Conservation (phyloP, 2,797 vertebrate genomes). For the Pangasius mekongensis region DNA sequence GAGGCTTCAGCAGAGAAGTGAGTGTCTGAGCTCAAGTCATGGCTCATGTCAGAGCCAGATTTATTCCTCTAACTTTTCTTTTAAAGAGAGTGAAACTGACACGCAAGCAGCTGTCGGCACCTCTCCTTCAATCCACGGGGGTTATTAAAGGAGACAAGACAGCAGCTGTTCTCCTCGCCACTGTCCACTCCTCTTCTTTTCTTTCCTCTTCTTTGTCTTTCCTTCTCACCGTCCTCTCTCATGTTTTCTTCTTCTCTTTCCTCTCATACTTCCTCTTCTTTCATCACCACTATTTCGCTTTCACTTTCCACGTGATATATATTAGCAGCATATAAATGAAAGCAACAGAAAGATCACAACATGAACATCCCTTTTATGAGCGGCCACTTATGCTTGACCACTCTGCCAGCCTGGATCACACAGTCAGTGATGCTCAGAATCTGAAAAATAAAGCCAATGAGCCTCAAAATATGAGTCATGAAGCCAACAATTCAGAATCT, state of each 20-base stretch:
- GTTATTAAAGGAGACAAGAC: conserved; percentile 55
- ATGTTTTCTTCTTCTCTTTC: background rate
- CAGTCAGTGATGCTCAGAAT: background rate
- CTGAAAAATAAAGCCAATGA: background rate
- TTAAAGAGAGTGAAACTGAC: conserved; percentile 49
- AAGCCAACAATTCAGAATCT: background rate
- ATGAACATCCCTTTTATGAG: background rate
- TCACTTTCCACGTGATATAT: background rate
- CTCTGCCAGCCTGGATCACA: background rate
- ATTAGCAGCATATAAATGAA: background rate
- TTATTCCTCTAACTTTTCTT: conserved; percentile 8
- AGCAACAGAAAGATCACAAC: background rate
- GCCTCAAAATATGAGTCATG: background rate
- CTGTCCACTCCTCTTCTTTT: conserved; percentile 7
- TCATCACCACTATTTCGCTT: background rate
- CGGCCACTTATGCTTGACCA: background rate
- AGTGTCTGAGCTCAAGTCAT: conserved; percentile 5
- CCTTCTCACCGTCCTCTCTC: background rate
- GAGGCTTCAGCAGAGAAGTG: conserved; percentile 12
- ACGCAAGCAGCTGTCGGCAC: conserved; percentile 55
- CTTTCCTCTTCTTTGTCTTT: background rate
- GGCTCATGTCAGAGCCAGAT: conserved; percentile 22
- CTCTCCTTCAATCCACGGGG: conserved; percentile 44
- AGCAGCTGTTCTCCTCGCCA: conserved; percentile 40
- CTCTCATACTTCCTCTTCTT: background rate